Evolutionary conservation across 2,888 invertebrate genomes (phyloP).

Genomic region (Agrochola lota): DNA sequence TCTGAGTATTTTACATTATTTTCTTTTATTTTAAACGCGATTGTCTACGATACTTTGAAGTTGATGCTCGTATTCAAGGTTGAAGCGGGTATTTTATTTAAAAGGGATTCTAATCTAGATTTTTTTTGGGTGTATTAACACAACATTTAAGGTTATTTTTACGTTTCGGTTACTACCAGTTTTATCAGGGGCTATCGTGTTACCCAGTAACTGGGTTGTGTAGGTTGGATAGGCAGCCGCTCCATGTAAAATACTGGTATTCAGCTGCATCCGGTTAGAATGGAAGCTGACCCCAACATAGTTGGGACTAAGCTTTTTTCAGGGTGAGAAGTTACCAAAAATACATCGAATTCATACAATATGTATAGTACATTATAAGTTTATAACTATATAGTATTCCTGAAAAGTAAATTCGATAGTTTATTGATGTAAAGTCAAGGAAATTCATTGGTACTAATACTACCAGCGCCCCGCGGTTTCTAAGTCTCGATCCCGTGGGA

Average conservation of each 20-base stretch:
- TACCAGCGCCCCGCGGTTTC: too few relatives aligned
- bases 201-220: too few relatives aligned
- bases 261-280: too few relatives aligned
- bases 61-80: neutral
- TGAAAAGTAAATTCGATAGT: neutral
- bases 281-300: too few relatives aligned
- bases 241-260: too few relatives aligned
- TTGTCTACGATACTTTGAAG: neutral
- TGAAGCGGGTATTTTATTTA: neutral
- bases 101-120: neutral
- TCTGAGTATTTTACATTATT: neutral
- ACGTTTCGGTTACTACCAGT: too few relatives aligned
- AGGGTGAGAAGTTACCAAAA: neutral
- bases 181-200: too few relatives aligned
- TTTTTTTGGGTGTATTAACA: neutral
- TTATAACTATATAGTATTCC: neutral
- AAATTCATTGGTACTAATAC: neutral
- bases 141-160: neutral
- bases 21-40: slow-evolving; percentile 2
- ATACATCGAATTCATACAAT: neutral
- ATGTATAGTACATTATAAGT: neutral
- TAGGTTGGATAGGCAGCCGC: too few relatives aligned
- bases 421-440: neutral
- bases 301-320: too few relatives aligned
- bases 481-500: too few relatives aligned